These are phyloP conservation scores for Caenorhabditis sp. DNA, from an alignment of 2,888 invertebrate genomes.

Conservation along the genomic window DNA sequence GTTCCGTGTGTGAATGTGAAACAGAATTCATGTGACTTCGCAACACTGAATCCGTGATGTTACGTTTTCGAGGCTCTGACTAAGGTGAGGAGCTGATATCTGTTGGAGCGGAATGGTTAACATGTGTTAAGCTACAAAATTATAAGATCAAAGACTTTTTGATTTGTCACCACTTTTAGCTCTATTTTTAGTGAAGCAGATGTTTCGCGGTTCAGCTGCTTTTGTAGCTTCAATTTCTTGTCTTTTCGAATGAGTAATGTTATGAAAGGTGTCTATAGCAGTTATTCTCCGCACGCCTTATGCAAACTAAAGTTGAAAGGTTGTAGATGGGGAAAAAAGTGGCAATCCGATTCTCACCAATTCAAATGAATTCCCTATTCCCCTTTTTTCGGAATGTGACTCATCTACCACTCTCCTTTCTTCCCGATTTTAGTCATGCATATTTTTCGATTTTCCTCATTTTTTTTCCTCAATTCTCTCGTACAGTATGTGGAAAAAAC, in stretches of 20 bases:
- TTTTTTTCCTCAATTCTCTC: too few relatives aligned
- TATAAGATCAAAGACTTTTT: background rate
- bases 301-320: slow-evolving; percentile 8
- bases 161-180: background rate
- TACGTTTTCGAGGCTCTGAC: background rate
- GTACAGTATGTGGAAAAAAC: background rate
- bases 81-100: background rate
- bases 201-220: background rate
- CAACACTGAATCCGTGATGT: slow-evolving; percentile 4
- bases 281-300: slow-evolving; percentile 15
- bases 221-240: slow-evolving; percentile 1
- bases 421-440: slow-evolving; percentile 4
- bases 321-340: background rate
- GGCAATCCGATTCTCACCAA: background rate
- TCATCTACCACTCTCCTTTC: slow-evolving; percentile 3
- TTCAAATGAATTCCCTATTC: slow-evolving; percentile 2
- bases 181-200: background rate
- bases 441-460: slow-evolving; percentile 2
- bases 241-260: slow-evolving; percentile 2
- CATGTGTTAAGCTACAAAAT: background rate
- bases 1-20: background rate
- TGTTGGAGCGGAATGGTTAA: background rate
- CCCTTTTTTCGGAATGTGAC: slow-evolving; percentile 4
- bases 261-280: slow-evolving; percentile 6
- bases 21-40: slow-evolving; percentile 10